Conservation (phyloP, 1,140 invertebrate species). For the Conus betulinus region DNA sequence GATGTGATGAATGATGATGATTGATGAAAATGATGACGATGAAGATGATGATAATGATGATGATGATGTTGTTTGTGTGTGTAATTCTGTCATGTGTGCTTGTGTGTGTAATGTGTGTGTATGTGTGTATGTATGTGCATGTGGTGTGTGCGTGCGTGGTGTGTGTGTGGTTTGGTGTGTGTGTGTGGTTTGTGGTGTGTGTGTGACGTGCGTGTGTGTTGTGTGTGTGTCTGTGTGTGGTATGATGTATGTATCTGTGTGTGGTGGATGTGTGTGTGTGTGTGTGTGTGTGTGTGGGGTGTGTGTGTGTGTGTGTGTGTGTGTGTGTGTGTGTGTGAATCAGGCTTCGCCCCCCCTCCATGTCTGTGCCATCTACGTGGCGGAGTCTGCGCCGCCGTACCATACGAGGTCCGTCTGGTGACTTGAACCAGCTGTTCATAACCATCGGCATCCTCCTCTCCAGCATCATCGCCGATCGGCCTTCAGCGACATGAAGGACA, state of each 20-base stretch:
- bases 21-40: slow-evolving; percentile 14
- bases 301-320: neutral
- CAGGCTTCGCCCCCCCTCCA: slow-evolving; percentile 81
- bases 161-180: neutral
- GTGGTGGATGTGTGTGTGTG: neutral
- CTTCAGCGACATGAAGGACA: slow-evolving; percentile 74
- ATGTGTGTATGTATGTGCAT: neutral
- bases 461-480: slow-evolving; percentile 79
- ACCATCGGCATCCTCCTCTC: slow-evolving; percentile 80
- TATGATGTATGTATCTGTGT: too few relatives aligned
- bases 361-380: slow-evolving; percentile 81
- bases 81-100: too few relatives aligned
- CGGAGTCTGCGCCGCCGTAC: slow-evolving; percentile 78
- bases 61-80: too few relatives aligned
- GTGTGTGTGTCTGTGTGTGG: too few relatives aligned
- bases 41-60: neutral
- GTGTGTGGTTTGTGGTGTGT: slow-evolving; percentile 11
- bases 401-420: slow-evolving; percentile 78
- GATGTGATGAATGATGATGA: too few relatives aligned
- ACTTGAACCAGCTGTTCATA: slow-evolving; percentile 80
- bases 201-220: too few relatives aligned
- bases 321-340: slow-evolving; percentile 20
- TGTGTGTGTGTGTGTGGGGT: too few relatives aligned
- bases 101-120: neutral
- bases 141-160: neutral